Percentiles rank a stretch among this genome's conserved stretches.
Conservation (phyloP, 2,113 vertebrate genomes). For the Petromus typicus region DNA sequence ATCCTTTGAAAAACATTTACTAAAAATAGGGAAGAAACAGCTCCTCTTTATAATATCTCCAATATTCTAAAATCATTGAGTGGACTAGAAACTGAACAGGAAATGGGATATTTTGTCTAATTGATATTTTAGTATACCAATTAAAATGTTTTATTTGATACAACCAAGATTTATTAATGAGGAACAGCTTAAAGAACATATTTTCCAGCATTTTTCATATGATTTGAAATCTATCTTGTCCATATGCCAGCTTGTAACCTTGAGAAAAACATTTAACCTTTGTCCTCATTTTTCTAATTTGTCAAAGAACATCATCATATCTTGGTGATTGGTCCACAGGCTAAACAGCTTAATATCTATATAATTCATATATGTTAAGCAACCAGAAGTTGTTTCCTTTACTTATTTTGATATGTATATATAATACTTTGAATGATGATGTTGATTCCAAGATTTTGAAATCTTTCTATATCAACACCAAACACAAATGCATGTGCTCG, state of each 20-base stretch:
- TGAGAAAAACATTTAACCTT: not conserved
- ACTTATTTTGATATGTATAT: not conserved
- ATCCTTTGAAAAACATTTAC: not conserved
- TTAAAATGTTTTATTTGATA: not conserved
- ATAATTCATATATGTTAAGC: not conserved
- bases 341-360: not conserved
- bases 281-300: slow-evolving; percentile 28
- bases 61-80: not conserved
- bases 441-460: not conserved
- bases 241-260: not conserved
- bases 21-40: not conserved
- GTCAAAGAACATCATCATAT: not conserved
- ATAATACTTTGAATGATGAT: not conserved
- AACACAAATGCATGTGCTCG: not conserved
- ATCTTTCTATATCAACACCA: not conserved
- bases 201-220: not conserved
- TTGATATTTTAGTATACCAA: not conserved
- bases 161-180: not conserved
- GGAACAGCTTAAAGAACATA: not conserved
- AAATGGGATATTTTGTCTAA: not conserved
- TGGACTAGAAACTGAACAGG: not conserved
- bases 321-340: not conserved
- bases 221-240: not conserved
- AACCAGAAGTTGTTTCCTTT: not conserved
- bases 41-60: not conserved